These are phyloP conservation scores for Patella caerulea DNA, from an alignment of 2,888 invertebrate species.

Conservation along the genomic window DNA sequence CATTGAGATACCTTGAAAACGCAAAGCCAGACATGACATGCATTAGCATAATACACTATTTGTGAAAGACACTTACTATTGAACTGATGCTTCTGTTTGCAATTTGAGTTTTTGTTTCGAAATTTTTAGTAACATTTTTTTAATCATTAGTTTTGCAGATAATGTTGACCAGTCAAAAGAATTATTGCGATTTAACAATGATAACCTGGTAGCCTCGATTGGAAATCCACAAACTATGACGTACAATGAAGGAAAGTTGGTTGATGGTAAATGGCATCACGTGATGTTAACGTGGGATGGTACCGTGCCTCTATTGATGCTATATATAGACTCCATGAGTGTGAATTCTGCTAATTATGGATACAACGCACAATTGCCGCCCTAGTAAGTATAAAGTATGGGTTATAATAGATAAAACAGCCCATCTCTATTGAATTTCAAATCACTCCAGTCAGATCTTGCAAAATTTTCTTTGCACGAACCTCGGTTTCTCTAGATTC, in stretches of 20 bases:
- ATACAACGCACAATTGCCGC: slow-evolving; percentile 24
- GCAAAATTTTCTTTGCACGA: no score
- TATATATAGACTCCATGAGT: slow-evolving; percentile 44
- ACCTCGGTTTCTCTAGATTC: no score
- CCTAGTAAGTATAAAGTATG: slow-evolving; percentile 32
- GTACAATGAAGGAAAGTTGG: slow-evolving; percentile 26
- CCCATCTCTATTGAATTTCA: neutral
- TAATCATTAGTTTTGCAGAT: slow-evolving; percentile 16
- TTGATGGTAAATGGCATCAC: slow-evolving; percentile 56
- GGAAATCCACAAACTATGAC: slow-evolving; percentile 14
- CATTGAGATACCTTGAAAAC: no score
- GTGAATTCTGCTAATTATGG: slow-evolving; percentile 26
- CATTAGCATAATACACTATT: no score
- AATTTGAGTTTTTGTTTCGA: no score
- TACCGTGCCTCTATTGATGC: slow-evolving; percentile 22
- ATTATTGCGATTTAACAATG: slow-evolving; percentile 24
- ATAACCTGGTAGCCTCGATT: slow-evolving; percentile 15
- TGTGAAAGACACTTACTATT: no score
- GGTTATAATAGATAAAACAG: slow-evolving; percentile 16
- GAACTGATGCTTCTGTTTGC: no score
- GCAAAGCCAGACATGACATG: no score
- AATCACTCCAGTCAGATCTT: slow-evolving; percentile 5
- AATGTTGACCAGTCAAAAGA: slow-evolving; percentile 20
- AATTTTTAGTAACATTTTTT: no score
- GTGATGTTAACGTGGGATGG: slow-evolving; percentile 47